These are phyloP conservation scores for Danio kyathit DNA, from an alignment of 2,797 vertebrate species.

Conservation along the genomic window DNA sequence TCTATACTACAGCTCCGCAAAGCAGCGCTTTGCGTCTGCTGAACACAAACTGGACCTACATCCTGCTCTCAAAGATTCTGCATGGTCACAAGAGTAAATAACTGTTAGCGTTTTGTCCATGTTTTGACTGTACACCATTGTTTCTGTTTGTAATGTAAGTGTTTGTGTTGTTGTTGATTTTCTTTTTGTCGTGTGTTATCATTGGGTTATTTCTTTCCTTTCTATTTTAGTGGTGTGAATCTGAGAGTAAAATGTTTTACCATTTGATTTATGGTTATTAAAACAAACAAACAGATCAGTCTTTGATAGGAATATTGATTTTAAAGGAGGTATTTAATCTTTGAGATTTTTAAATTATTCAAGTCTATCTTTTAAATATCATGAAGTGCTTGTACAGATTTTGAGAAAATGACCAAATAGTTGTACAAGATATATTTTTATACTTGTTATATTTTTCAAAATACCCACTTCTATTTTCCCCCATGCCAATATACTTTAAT, in stretches of 20 bases:
- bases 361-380: constrained; percentile 25
- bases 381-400: constrained; percentile 26
- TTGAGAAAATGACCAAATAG: constrained; percentile 33
- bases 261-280: neutral
- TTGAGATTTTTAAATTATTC: constrained; percentile 6
- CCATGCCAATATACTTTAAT: constrained; percentile 5
- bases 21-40: constrained; percentile 74
- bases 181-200: constrained; percentile 42
- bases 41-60: constrained; percentile 42
- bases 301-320: neutral
- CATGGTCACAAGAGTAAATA: constrained; percentile 45
- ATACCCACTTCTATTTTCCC: neutral
- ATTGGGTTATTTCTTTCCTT: neutral
- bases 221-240: constrained; percentile 9
- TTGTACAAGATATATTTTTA: constrained; percentile 35
- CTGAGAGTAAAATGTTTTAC: neutral
- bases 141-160: constrained; percentile 22
- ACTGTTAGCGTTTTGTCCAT: constrained; percentile 45
- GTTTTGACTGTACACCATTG: constrained; percentile 54
- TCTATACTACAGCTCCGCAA: constrained; percentile 62
- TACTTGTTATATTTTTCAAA: constrained; percentile 38
- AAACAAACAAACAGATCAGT: neutral
- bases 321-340: neutral
- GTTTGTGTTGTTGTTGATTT: constrained; percentile 58
- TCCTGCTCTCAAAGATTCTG: constrained; percentile 29